Base-by-base conservation (phyloP, 2,113 vertebrate genomes). In the Scomber colias region DNA sequence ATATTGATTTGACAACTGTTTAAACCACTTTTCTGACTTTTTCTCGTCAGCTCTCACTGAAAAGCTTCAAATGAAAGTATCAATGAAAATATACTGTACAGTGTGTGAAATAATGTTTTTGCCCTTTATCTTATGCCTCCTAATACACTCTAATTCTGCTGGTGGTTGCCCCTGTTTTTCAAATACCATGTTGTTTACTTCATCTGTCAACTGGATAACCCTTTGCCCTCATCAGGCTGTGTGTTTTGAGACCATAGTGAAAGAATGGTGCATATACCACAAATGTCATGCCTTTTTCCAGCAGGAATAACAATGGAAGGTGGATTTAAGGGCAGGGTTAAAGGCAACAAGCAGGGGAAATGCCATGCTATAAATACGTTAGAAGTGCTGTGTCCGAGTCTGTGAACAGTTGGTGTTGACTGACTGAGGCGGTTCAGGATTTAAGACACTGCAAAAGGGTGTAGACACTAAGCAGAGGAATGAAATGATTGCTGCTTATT, bases 281-380 rank as follows among this genome's bases (percentile, higher is more conserved):
- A 80, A 81, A 88, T 79, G 83, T 71, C 89, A 81, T 79, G 81
- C 74, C 74, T 85, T 83, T 83, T 74, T 59, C 5, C 81, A 31
- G 12, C 17, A 16, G 49, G 67, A 87, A 77, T 56, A 92, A 93
- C 92, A 93, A 90, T 90, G 77, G 86, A 81, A 85, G 82, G 79
- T 90, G 87, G 81, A 77, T 67, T 63, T 69, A 40, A 40, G 35
- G 35, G 35, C 35, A 40, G 35, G 77, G 82, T 79, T 57, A 74
- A 86, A 75, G 71, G 51, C 79, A 87, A 81, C 81, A 89, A 81
- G 85, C 65, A 3, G 55, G 48, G 91, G 88, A 89, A 89, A 88
- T 90, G 82, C 84, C 87, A 35, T 9, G 46, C 85, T 89, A 91
- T 90, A 88, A 90, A 92, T 87, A 87, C 13, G 48, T 53, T 57